A percentile compares a stretch with the other conserved stretches of the same genome.
Evolutionary conservation across 2,113 vertebrate genomes (phyloP).

Genomic region (Psophia crepitans): DNA sequence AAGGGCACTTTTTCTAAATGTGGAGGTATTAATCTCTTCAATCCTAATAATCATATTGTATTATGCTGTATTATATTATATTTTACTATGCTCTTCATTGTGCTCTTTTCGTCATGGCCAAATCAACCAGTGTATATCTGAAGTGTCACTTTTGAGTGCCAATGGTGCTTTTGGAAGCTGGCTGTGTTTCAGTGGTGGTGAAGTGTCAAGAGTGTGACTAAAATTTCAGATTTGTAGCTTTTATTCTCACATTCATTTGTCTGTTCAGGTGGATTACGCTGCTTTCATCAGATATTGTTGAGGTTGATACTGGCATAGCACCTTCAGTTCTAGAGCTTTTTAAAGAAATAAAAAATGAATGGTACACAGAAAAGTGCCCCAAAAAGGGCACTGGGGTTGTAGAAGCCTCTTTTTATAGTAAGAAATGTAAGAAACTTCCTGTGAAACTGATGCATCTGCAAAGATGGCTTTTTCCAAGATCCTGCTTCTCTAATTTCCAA

Average conservation of each 20-base stretch:
- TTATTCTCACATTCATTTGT: not conserved
- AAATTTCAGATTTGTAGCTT: not conserved
- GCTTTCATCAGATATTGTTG: not conserved
- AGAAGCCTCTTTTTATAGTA: not conserved
- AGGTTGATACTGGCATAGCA: not conserved
- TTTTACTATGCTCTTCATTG: not conserved
- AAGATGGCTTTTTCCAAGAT: not conserved
- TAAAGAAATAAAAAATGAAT: not conserved
- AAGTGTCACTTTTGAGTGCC: not conserved
- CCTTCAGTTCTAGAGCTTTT: not conserved
- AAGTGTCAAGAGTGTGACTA: not conserved
- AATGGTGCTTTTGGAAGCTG: not conserved
- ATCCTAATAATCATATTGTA: not conserved
- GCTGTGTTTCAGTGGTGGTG: not conserved
- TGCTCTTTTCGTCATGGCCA: not conserved
- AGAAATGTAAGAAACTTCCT: not conserved
- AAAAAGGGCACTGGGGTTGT: not conserved
- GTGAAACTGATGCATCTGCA: not conserved
- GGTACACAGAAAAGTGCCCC: not conserved
- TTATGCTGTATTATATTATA: not conserved
- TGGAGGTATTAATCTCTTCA: not conserved
- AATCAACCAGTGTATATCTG: not conserved
- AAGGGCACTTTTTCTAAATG: not conserved
- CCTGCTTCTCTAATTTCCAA: not conserved
- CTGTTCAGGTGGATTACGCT: not conserved